Percentiles rank a stretch among this genome's conserved stretches.
These are phyloP conservation scores for Drosophila ustulata DNA, from an alignment of 2,888 invertebrate species.

Conservation along the genomic window DNA sequence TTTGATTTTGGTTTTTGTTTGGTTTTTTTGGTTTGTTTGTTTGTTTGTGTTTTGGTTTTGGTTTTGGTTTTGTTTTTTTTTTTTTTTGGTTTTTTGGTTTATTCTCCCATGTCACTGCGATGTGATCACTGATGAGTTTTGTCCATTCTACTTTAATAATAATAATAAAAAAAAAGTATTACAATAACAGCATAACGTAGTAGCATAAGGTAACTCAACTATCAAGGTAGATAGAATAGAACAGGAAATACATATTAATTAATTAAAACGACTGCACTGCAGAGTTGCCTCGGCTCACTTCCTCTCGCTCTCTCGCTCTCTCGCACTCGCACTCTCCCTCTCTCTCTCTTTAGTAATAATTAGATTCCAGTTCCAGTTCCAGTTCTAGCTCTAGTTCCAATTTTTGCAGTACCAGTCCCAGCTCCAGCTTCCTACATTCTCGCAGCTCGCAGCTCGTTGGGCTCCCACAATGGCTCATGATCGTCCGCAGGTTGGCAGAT, in stretches of 20 bases:
- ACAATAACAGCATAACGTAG: slow-evolving; percentile 78
- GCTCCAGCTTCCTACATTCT: slow-evolving; percentile 7
- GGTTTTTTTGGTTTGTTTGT: slow-evolving; percentile 18
- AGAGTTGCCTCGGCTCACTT: slow-evolving; percentile 35
- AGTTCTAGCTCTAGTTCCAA: slow-evolving; percentile 5
- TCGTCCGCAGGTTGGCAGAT: slow-evolving; percentile 93
- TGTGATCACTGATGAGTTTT: slow-evolving; percentile 48
- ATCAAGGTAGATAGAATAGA: slow-evolving; percentile 78
- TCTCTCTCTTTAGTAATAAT: not conserved
- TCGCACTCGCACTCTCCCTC: not conserved
- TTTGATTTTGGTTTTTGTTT: slow-evolving; percentile 33
- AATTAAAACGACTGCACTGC: slow-evolving; percentile 73
- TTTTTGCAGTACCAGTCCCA: slow-evolving; percentile 6
- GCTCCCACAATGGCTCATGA: slow-evolving; percentile 75
- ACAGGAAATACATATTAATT: slow-evolving; percentile 75
- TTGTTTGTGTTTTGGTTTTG: slow-evolving; percentile 31
- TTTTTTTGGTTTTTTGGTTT: slow-evolving; percentile 24
- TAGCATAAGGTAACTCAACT: slow-evolving; percentile 75
- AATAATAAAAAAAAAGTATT: slow-evolving; percentile 75
- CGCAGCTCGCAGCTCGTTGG: slow-evolving; percentile 4
- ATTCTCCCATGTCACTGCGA: slow-evolving; percentile 36
- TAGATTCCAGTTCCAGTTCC: slow-evolving; percentile 18
- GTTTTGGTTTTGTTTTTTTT: slow-evolving; percentile 11
- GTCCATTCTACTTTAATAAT: slow-evolving; percentile 71
- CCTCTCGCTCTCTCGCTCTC: not conserved